phyloP scores from a whole-genome alignment of 2,888 invertebrate genomes.

The Pachymerium ferrugineum region DNA sequence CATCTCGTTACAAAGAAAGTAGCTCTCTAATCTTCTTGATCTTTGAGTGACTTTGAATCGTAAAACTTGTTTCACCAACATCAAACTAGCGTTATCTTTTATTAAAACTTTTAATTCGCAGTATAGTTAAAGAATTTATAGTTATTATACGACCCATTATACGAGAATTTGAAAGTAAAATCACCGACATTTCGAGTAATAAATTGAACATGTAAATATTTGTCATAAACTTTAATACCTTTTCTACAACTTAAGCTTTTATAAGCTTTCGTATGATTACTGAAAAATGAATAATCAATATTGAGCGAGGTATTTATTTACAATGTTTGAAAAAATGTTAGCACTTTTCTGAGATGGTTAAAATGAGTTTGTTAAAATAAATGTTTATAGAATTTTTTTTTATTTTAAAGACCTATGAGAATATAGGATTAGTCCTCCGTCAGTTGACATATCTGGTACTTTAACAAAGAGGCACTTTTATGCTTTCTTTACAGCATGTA shows the following conservation, averaged over 20 bases:
- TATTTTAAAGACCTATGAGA: not conserved
- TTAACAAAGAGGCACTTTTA: conserved; percentile 3
- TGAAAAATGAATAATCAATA: no score
- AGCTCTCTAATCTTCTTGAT: not conserved
- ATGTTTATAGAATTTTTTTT: no score
- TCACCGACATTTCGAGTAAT: no score
- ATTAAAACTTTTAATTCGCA: no score
- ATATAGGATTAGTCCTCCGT: no score
- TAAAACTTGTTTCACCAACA: no score
- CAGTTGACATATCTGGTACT: not conserved
- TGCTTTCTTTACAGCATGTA: conserved; percentile 25
- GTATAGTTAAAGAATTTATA: no score
- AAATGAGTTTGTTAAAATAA: not conserved
- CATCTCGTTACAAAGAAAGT: not conserved
- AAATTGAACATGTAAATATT: not conserved
- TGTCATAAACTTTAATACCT: not conserved
- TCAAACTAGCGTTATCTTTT: no score
- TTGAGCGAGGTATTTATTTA: conserved; percentile 15
- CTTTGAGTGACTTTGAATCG: no score
- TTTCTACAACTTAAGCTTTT: not conserved
- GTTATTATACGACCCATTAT: no score
- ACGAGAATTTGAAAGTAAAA: not conserved
- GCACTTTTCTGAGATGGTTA: no score
- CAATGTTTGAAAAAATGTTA: no score
- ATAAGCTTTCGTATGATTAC: not conserved